Evolutionary conservation across 2,797 vertebrate genomes (phyloP).

Genomic region (Characodon lateralis): DNA sequence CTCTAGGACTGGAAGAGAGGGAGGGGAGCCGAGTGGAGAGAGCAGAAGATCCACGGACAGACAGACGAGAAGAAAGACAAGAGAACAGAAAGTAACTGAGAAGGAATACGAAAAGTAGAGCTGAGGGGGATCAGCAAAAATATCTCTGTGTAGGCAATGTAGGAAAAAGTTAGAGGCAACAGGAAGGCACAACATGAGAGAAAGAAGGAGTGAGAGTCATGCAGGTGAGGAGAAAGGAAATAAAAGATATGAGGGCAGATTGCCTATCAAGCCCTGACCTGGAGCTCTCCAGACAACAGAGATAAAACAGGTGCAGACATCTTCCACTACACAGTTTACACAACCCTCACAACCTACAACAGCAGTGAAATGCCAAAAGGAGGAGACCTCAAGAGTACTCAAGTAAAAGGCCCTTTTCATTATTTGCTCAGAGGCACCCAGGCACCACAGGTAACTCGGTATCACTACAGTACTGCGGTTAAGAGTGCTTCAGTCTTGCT

Average conservation of each 20-base stretch:
- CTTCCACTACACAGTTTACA: slow-evolving; percentile 62
- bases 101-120: slow-evolving; percentile 13
- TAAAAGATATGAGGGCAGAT: slow-evolving; percentile 63
- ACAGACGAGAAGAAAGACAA: slow-evolving; percentile 6
- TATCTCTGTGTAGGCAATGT: slow-evolving; percentile 10
- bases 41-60: slow-evolving; percentile 22
- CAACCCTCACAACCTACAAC: slow-evolving; percentile 48
- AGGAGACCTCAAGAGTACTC: slow-evolving; percentile 35
- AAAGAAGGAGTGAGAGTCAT: slow-evolving; percentile 35
- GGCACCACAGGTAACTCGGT: slow-evolving; percentile 11
- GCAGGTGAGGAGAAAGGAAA: slow-evolving; percentile 60
- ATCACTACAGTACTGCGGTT: slow-evolving; percentile 1
- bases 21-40: slow-evolving; percentile 12
- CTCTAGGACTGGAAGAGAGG: slow-evolving; percentile 38
- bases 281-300: slow-evolving; percentile 54
- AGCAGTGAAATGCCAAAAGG: slow-evolving; percentile 29
- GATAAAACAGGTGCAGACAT: slow-evolving; percentile 58
- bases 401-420: slow-evolving; percentile 9
- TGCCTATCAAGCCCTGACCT: slow-evolving; percentile 58
- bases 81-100: slow-evolving; percentile 10
- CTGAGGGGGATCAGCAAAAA: slow-evolving; percentile 20
- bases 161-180: slow-evolving; percentile 32
- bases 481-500: background rate
- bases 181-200: slow-evolving; percentile 12
- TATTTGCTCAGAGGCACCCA: slow-evolving; percentile 6